These are phyloP conservation scores for Lepeophtheirus salmonis DNA, from an alignment of 1,140 invertebrate species.

Conservation along the genomic window DNA sequence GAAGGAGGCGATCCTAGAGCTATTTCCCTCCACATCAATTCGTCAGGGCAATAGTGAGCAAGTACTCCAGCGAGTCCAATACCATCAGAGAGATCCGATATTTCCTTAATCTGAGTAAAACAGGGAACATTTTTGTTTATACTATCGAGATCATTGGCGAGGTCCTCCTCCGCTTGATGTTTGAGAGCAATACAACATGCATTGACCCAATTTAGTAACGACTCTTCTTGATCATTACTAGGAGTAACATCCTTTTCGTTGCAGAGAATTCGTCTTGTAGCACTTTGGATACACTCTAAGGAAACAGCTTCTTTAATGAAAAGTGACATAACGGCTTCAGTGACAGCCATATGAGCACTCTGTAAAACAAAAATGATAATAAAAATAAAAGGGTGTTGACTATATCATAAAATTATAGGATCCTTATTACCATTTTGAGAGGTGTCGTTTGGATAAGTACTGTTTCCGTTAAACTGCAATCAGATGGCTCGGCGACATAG, in stretches of 20 bases:
- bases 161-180: conserved; percentile 25
- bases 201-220: conserved; percentile 74
- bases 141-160: conserved; percentile 17
- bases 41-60: conserved; percentile 80
- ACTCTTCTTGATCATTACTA: conserved; percentile 59
- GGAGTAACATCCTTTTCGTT: no score
- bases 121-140: no score
- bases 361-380: conserved; percentile 31
- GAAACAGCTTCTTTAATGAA: conserved; percentile 84
- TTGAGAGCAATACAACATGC: conserved; percentile 57
- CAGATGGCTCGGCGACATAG: conserved; percentile 58
- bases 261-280: conserved; percentile 32
- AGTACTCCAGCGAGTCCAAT: conserved; percentile 68
- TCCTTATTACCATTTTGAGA: conserved; percentile 57
- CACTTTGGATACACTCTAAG: conserved; percentile 49
- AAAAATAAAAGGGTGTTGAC: conserved; percentile 9
- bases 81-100: conserved; percentile 71
- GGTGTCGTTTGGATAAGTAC: conserved; percentile 87
- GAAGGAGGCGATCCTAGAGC: conserved; percentile 44
- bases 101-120: conserved; percentile 35
- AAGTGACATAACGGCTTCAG: conserved; percentile 86
- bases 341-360: conserved; percentile 87
- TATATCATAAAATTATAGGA: no score
- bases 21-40: conserved; percentile 52
- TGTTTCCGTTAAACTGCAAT: conserved; percentile 78